Evolutionary conservation across 2,797 vertebrate species (phyloP), one percentile per base, ranked within the genome.

Genomic region (Syndactyla subalaris): DNA sequence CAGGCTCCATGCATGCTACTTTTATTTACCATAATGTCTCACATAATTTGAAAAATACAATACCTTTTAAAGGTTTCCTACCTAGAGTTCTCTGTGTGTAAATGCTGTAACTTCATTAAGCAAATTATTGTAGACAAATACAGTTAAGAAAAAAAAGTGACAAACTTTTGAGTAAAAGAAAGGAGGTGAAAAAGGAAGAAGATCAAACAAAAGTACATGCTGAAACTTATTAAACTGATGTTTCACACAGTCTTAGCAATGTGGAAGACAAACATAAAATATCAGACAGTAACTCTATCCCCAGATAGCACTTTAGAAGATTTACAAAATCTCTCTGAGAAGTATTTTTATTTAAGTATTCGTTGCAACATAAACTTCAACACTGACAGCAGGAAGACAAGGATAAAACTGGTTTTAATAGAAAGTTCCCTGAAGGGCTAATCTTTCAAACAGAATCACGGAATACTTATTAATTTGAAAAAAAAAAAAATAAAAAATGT

Each of bases 381-480:
- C 23, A 21, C 1, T 90, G 88, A 85, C 88, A 90, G 67, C 74
- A 85, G 81, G 86, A 96, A 97, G 93, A 77, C 89, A 77, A 82
- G 92, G 87, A 93, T 96, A 96, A 93, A 88, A 86, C 58, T 66
- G 62, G 3, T 38, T 87, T 92, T 88, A 76, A 71, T 45, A 68
- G 45, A 51, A 92, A 93, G 57, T 52, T 79, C 93, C 96, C 86
- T 70, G 62, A 90, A 80, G 85, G 82, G 80, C 78, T 58, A 73
- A 67, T 83, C 85, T 96, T 95, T 97, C 95, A 96, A 88, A 59
- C 36, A 70, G 78, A 91, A 93, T 62, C 71, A 58, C 43, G 66
- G 79, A 72, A 68, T 73, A 41, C 58, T 84, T 70, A 22, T 14
- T 76, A 48, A 82, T 94, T 81, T 5, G n/a, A 7, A 52, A 16